Conservation (phyloP, 1,140 invertebrate genomes). For the Chelonus insularis region DNA sequence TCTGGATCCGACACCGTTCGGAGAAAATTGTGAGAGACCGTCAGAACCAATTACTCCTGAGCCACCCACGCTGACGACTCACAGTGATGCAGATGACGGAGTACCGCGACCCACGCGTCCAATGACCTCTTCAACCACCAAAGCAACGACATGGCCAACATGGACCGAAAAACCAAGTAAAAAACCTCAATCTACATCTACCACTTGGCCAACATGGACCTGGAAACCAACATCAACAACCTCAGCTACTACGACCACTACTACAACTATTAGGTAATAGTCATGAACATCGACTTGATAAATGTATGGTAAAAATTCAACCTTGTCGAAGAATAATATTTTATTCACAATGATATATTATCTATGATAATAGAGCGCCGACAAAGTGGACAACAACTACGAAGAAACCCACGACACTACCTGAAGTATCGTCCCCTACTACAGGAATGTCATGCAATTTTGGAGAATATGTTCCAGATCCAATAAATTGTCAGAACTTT, state of each 20-base stretch:
- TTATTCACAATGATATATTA: too few relatives aligned
- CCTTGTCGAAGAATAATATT: too few relatives aligned
- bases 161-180: slow-evolving; percentile 47
- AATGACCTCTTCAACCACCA: slow-evolving; percentile 39
- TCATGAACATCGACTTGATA: too few relatives aligned
- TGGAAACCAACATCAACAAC: slow-evolving; percentile 34
- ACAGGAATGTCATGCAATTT: slow-evolving; percentile 60
- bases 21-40: slow-evolving; percentile 68
- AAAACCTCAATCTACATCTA: slow-evolving; percentile 41
- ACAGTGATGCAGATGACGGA: slow-evolving; percentile 48
- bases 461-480: slow-evolving; percentile 70
- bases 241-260: slow-evolving; percentile 26
- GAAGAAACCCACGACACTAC: slow-evolving; percentile 25
- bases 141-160: slow-evolving; percentile 52
- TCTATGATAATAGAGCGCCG: slow-evolving; percentile 22
- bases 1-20: slow-evolving; percentile 59
- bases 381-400: slow-evolving; percentile 37
- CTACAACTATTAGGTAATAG: too few relatives aligned
- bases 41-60: slow-evolving; percentile 69
- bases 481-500: slow-evolving; percentile 73
- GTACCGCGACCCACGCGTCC: slow-evolving; percentile 47
- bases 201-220: slow-evolving; percentile 45
- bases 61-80: slow-evolving; percentile 71
- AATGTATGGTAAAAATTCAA: too few relatives aligned
- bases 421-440: not conserved